phyloP scores from a whole-genome alignment of 1,140 invertebrate genomes.

The Bombus difficillimus region DNA sequence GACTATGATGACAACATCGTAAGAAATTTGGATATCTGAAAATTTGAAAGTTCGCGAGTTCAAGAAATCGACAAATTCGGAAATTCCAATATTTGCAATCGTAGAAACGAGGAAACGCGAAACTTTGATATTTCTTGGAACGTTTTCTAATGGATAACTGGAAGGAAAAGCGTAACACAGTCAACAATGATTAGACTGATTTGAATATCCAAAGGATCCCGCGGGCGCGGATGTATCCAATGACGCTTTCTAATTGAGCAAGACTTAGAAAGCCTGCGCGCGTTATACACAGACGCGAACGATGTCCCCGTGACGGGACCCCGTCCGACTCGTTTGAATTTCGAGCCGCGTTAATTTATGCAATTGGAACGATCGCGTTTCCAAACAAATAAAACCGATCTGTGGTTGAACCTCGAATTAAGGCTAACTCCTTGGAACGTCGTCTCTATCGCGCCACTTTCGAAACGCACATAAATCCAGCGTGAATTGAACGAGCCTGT shows the following conservation, averaged over 20 bases:
- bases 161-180: not conserved
- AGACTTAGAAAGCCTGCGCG: conserved; percentile 41
- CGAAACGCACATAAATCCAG: conserved; percentile 10
- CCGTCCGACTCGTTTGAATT: conserved; percentile 28
- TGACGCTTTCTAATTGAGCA: conserved; percentile 46
- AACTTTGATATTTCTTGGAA: too few species aligned
- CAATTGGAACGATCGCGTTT: conserved; percentile 50
- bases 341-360: conserved; percentile 50
- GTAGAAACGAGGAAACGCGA: not conserved
- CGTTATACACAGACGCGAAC: not conserved
- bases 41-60: not conserved
- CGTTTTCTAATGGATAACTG: not conserved
- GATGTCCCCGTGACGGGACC: conserved; percentile 8
- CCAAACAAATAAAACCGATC: conserved; percentile 23
- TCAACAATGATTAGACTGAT: not conserved
- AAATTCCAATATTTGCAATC: not conserved
- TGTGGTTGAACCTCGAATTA: conserved; percentile 30
- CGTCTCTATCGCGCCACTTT: conserved; percentile 26
- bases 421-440: conserved; percentile 26
- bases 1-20: too few species aligned
- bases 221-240: conserved; percentile 9
- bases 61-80: not conserved
- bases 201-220: conserved; percentile 8
- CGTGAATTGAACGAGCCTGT: not conserved
- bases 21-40: not conserved